Percentiles rank a stretch among this genome's conserved stretches.
Evolutionary conservation across 2,113 vertebrate species (phyloP).

Genomic region (Entelurus aequoreus): DNA sequence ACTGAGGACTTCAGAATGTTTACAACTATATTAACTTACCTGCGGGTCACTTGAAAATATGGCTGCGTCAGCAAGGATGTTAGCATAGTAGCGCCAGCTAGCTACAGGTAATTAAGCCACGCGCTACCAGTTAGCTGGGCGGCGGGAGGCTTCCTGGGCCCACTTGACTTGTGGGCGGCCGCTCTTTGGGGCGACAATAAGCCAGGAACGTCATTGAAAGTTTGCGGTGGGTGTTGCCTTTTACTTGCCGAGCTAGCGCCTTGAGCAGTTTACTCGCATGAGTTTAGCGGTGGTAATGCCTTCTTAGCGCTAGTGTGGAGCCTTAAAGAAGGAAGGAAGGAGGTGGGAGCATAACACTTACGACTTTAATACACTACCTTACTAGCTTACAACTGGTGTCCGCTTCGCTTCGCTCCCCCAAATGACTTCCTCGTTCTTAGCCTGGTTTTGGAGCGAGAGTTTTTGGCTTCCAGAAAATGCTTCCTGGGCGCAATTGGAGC

Average conservation of each 20-base stretch:
- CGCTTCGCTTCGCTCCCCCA: constrained; percentile 2
- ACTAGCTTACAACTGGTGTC: background rate
- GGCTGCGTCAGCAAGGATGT: no score
- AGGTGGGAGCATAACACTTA: constrained; percentile 1
- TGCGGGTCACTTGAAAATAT: no score
- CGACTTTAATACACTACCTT: constrained; percentile 1
- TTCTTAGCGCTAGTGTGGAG: background rate
- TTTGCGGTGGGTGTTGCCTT: constrained; percentile 35
- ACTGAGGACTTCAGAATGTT: no score
- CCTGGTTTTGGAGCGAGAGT: constrained; percentile 65
- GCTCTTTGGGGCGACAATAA: background rate
- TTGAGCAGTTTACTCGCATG: background rate
- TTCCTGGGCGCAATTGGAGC: constrained; percentile 62
- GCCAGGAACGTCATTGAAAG: constrained; percentile 10
- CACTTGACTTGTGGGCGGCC: background rate
- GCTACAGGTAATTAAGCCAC: no score
- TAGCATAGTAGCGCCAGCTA: no score
- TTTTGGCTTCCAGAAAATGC: constrained; percentile 69
- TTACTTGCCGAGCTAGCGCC: constrained; percentile 19
- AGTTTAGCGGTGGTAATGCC: constrained; percentile 23
- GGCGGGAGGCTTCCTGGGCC: background rate
- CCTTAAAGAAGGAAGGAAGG: background rate
- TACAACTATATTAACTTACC: no score
- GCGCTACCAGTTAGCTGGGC: background rate
- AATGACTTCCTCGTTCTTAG: constrained; percentile 57